These are phyloP conservation scores for Motacilla alba DNA, from an alignment of 2,113 vertebrate genomes.

Conservation along the genomic window DNA sequence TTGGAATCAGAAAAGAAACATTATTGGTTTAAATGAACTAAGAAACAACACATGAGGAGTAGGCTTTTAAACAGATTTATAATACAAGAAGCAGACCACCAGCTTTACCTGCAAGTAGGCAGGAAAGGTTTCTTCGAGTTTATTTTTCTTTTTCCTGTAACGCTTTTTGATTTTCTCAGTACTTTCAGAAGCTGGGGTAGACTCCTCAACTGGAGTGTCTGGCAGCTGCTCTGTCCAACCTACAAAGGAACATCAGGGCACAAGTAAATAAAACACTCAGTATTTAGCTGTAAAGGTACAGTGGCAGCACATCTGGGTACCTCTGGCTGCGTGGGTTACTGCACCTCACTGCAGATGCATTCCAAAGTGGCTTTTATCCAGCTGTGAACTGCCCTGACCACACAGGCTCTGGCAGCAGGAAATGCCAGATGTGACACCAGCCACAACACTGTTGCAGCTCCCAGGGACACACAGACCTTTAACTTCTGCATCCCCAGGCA, in stretches of 20 bases:
- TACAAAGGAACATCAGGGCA: constrained; percentile 6
- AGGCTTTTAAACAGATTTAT: background rate
- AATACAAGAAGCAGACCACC: background rate
- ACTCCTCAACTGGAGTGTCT: constrained; percentile 82
- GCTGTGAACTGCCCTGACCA: background rate
- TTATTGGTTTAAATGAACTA: background rate
- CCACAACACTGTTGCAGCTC: background rate
- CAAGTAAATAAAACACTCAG: background rate
- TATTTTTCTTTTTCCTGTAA: constrained; percentile 96
- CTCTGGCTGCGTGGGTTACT: background rate
- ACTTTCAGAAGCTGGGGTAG: constrained; percentile 70
- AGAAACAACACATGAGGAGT: background rate
- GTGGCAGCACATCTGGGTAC: background rate
- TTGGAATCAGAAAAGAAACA: background rate
- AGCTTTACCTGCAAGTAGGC: constrained; percentile 89
- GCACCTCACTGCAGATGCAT: background rate
- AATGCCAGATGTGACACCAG: background rate
- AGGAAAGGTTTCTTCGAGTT: constrained; percentile 94
- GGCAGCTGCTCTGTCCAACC: constrained; percentile 83
- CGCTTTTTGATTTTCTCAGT: constrained; percentile 95
- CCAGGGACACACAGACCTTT: background rate
- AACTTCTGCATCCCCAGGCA: background rate
- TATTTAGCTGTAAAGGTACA: background rate
- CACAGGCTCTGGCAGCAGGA: background rate
- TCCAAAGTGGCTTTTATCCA: background rate